Evolutionary conservation across 2,113 vertebrate species (phyloP), one percentile per base, ranked within the genome.

Genomic region (Tychaedon coryphoeus): DNA sequence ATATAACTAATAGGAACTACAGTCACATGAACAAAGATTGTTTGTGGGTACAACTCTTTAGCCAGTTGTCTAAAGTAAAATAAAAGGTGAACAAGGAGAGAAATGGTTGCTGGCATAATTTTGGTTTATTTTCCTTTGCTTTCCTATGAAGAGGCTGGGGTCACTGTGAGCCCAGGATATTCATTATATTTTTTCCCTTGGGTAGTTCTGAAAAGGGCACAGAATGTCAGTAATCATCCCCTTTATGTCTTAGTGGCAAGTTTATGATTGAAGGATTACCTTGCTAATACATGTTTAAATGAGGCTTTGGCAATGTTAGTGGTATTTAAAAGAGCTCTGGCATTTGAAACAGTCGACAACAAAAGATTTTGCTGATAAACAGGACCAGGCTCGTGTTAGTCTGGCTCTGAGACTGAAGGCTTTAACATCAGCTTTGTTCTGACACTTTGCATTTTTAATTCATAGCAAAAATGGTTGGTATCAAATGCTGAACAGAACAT

Each of bases 171-270:
- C 90, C 77, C 93, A 92, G 79, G 51, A 77, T 95, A 97, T 95
- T 98, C 54, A 97, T 98, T 98, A 90, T 96, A 88, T 94, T 95
- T 61, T 71, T 97, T 97, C 96, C 97, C 95, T 91, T 81, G 88
- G 96, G 96, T 95, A 97, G 96, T 97, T 95, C 93, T 95, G 96
- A 98, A 98, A 98, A 98, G 97, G 96, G 91, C 97, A 97, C 69
- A 85, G 90, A 96, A 97, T 97, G 97, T 97, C 97, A 98, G 79
- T 74, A 66, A 97, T 95, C 94, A 97, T 94, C 95, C 92, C 83
- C 76, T 81, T 90, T 90, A 73, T 92, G 96, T 95, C 96, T 80
- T 61, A 84, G 53, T 95, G 92, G 70, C 72, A 96, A 96, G 73
- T 73, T 95, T 93, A 95, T 97, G 97, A 98, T 94, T 98, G 97